A percentile compares a stretch with the other conserved stretches of the same genome.
phyloP scores from a whole-genome alignment of 2,797 vertebrate genomes.

The Pangasius larnaudii region DNA sequence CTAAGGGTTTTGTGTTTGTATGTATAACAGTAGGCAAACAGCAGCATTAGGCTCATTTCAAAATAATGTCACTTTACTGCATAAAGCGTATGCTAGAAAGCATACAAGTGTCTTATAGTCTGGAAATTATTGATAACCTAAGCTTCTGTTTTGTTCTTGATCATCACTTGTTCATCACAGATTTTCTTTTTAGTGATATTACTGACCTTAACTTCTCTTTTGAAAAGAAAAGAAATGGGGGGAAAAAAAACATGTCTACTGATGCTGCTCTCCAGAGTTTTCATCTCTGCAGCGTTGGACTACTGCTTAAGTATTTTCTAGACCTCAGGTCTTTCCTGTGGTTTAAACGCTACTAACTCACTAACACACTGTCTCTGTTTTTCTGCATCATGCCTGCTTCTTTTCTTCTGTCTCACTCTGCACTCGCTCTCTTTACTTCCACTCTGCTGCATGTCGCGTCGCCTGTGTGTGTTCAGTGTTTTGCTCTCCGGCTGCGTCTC shows the following conservation, averaged over 20 bases:
- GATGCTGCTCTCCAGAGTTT: constrained; percentile 3
- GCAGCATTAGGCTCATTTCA: not conserved
- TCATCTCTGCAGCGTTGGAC: constrained; percentile 8
- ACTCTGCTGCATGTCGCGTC: constrained; percentile 53
- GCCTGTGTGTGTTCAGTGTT: constrained; percentile 75
- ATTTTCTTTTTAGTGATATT: not conserved
- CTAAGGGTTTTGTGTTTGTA: not conserved
- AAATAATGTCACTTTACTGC: not conserved
- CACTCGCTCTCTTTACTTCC: constrained; percentile 50
- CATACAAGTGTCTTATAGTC: not conserved
- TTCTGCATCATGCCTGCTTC: constrained; percentile 17
- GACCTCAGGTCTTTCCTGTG: not conserved
- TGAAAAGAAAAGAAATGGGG: not conserved
- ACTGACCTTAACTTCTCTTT: constrained; percentile 19
- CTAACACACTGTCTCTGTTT: constrained; percentile 31
- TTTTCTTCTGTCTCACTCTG: constrained; percentile 56
- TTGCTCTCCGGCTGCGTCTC: constrained; percentile 81
- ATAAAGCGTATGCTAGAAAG: not conserved
- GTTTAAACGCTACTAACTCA: constrained; percentile 13
- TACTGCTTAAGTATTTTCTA: not conserved
- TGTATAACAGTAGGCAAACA: not conserved
- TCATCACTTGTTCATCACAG: not conserved
- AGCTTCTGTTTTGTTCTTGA: not conserved
- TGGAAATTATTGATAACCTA: not conserved
- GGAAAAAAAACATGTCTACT: not conserved